Evolutionary conservation across 2,797 vertebrate species (phyloP).

Genomic region (Pipistrellus nathusii): DNA sequence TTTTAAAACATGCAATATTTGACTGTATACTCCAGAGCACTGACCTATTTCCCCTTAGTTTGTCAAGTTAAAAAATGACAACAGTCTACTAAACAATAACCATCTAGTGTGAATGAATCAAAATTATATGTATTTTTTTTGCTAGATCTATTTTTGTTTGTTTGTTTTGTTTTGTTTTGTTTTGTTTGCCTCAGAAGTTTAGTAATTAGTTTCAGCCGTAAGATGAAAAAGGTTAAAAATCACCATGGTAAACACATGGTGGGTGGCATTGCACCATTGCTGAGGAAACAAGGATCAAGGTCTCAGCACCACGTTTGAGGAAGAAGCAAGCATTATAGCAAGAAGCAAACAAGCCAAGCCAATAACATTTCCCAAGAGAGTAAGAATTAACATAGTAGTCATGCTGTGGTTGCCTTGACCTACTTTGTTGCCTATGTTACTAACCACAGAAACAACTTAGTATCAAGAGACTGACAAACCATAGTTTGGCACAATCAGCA

Average conservation of each 20-base stretch:
- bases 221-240: not conserved
- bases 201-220: too few species aligned
- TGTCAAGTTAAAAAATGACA: too few species aligned
- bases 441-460: conserved; percentile 55
- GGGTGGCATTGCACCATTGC: not conserved
- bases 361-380: not conserved
- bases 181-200: not conserved
- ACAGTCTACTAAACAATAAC: too few species aligned
- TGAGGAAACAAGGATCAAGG: not conserved
- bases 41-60: too few species aligned
- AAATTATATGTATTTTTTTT: not conserved
- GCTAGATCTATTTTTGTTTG: not conserved
- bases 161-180: too few species aligned
- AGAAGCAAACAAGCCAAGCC: not conserved
- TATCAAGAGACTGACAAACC: conserved; percentile 25
- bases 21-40: too few species aligned
- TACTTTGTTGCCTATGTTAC: conserved; percentile 43
- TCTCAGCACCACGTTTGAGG: not conserved
- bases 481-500: not conserved
- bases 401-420: conserved; percentile 9
- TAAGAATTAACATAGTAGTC: not conserved
- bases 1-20: too few species aligned
- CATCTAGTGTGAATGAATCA: too few species aligned
- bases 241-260: not conserved
- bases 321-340: not conserved